Percentiles rank a stretch among this genome's conserved stretches.
Conservation (phyloP, 2,888 invertebrate species). For the Poecilobothrus nobilitatus region DNA sequence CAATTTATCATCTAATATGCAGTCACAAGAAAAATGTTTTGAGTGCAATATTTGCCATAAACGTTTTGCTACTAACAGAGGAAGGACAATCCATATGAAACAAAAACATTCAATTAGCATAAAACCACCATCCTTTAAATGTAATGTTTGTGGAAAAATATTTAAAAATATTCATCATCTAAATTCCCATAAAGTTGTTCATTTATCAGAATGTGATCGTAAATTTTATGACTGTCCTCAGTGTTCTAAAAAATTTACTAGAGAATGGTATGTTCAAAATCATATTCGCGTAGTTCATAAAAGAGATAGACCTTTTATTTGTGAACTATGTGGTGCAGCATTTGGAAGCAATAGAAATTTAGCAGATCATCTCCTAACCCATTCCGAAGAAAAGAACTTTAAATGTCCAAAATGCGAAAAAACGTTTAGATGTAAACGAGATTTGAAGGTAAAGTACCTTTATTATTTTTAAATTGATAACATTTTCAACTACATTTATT, state of each 20-base stretch:
- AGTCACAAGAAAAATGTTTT: neutral
- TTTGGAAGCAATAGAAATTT: constrained; percentile 2
- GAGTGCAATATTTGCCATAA: constrained; percentile 7
- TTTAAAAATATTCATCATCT: constrained; percentile 10
- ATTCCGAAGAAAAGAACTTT: constrained; percentile 45
- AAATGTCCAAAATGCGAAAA: constrained; percentile 41
- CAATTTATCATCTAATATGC: too few species aligned
- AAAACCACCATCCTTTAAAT: neutral
- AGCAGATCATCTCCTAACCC: constrained; percentile 41
- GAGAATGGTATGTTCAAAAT: neutral
- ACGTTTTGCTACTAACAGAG: neutral
- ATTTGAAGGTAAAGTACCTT: constrained; percentile 28
- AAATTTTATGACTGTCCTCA: constrained; percentile 22
- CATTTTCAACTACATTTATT: neutral
- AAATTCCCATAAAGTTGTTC: constrained; percentile 19
- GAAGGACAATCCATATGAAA: neutral
- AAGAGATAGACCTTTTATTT: constrained; percentile 43
- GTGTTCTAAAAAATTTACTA: constrained; percentile 19
- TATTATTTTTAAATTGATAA: too few species aligned
- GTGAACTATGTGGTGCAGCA: constrained; percentile 43
- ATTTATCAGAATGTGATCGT: constrained; percentile 20
- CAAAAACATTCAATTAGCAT: neutral
- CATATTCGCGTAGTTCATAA: constrained; percentile 16
- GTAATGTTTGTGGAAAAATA: neutral
- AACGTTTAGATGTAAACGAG: constrained; percentile 37